Conservation (phyloP, 2,888 invertebrate genomes). For the Zootermopsis nevadensis region DNA sequence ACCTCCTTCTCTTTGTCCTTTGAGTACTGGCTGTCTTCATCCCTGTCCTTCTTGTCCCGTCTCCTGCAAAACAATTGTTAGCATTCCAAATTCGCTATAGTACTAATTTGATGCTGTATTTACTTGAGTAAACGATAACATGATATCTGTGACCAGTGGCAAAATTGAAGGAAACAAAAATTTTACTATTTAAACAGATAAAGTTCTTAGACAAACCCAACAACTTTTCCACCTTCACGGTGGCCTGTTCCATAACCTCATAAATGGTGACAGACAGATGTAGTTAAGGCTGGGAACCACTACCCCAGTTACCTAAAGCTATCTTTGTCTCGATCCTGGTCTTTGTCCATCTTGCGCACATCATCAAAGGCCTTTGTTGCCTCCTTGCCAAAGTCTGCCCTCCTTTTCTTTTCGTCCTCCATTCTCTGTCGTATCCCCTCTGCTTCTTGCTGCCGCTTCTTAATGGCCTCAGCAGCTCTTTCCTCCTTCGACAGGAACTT, state of each 20-base stretch:
- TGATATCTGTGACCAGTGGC: too few species aligned
- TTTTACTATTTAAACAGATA: too few species aligned
- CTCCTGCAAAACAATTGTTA: slow-evolving; percentile 58
- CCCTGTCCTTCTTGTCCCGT: slow-evolving; percentile 59
- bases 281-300: too few species aligned
- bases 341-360: slow-evolving; percentile 54
- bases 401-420: slow-evolving; percentile 75
- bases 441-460: slow-evolving; percentile 89
- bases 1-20: slow-evolving; percentile 93
- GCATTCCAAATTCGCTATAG: too few species aligned
- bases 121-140: too few species aligned
- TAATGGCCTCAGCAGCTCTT: slow-evolving; percentile 88
- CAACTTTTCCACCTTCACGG: too few species aligned
- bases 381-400: slow-evolving; percentile 65
- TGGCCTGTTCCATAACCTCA: too few species aligned
- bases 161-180: too few species aligned
- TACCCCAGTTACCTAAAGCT: slow-evolving; percentile 47
- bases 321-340: slow-evolving; percentile 56
- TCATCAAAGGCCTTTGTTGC: slow-evolving; percentile 54
- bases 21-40: slow-evolving; percentile 57
- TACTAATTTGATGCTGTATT: too few species aligned
- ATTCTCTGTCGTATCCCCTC: slow-evolving; percentile 80
- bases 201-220: too few species aligned
- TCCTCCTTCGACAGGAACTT: slow-evolving; percentile 98
- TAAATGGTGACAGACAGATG: too few species aligned